Evolutionary conservation across 2,113 vertebrate species (phyloP).

Genomic region (Phalacrocorax brasilianus): DNA sequence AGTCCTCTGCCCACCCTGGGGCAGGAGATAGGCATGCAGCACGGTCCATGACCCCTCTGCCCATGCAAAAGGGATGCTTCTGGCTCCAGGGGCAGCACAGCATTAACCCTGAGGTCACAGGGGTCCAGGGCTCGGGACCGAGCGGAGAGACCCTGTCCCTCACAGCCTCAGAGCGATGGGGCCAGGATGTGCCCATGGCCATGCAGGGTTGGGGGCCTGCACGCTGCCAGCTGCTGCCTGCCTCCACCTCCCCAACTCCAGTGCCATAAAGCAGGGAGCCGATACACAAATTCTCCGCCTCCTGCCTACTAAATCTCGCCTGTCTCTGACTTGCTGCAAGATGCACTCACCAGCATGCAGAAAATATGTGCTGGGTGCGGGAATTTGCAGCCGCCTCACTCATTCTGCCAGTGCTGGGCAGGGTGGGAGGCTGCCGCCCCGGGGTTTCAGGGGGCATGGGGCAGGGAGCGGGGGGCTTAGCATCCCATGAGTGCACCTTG

Average conservation of each 20-base stretch:
- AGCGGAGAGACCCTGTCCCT: not conserved
- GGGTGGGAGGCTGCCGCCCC: fast-evolving
- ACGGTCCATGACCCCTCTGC: not conserved
- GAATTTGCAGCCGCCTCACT: not conserved
- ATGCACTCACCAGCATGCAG: not conserved
- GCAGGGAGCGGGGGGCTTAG: not conserved
- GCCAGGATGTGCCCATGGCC: fast-evolving
- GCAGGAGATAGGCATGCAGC: not conserved
- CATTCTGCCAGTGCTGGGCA: fast-evolving
- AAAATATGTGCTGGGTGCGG: not conserved
- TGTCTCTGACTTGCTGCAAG: not conserved
- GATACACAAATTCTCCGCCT: not conserved
- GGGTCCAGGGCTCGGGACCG: fast-evolving
- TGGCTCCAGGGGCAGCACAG: fast-evolving
- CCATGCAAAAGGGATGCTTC: fast-evolving
- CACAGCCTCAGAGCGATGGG: fast-evolving
- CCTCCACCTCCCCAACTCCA: not conserved
- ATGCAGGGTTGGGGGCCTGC: fast-evolving
- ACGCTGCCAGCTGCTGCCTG: not conserved
- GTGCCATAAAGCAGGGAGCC: not conserved
- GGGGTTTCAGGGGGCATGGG: not conserved
- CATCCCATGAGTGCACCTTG: not conserved
- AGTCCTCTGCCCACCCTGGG: not conserved
- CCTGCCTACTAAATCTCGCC: not conserved
- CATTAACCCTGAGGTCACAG: fast-evolving